Evolutionary conservation across 2,888 invertebrate genomes (phyloP).

Genomic region (Nemotelus nigrinus): DNA sequence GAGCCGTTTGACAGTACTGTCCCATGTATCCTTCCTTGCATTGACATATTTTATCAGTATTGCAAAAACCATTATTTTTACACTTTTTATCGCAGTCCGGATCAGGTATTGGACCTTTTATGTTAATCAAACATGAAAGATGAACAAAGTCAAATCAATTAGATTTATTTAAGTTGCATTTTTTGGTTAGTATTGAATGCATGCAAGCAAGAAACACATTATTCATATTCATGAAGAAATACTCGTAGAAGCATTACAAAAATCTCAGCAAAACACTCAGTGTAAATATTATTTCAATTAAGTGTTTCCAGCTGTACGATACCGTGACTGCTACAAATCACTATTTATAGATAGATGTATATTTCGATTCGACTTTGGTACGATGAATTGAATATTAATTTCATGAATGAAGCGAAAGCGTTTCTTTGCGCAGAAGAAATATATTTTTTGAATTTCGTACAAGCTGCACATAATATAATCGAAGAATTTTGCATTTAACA

Average conservation of each 20-base stretch:
- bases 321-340: no score
- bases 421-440: conserved; percentile 27
- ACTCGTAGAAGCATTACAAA: no score
- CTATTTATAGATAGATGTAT: no score
- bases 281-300: no score
- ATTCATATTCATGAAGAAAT: no score
- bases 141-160: not conserved
- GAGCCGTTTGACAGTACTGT: conserved; percentile 86
- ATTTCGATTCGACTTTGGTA: no score
- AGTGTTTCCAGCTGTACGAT: no score
- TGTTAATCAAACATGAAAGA: not conserved
- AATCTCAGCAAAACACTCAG: no score
- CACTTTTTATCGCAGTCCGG: conserved; percentile 90
- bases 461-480: conserved; percentile 22
- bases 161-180: not conserved
- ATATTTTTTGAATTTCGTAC: conserved; percentile 35
- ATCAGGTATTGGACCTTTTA: conserved; percentile 69
- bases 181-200: not conserved
- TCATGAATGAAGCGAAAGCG: conserved; percentile 27
- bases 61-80: conserved; percentile 86
- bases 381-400: not conserved
- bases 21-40: conserved; percentile 93
- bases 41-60: conserved; percentile 84
- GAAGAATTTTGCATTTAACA: not conserved
- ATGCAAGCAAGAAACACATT: not conserved